Base-by-base conservation (phyloP, 2,888 invertebrate genomes). In the Ennomos fuscantarius region DNA sequence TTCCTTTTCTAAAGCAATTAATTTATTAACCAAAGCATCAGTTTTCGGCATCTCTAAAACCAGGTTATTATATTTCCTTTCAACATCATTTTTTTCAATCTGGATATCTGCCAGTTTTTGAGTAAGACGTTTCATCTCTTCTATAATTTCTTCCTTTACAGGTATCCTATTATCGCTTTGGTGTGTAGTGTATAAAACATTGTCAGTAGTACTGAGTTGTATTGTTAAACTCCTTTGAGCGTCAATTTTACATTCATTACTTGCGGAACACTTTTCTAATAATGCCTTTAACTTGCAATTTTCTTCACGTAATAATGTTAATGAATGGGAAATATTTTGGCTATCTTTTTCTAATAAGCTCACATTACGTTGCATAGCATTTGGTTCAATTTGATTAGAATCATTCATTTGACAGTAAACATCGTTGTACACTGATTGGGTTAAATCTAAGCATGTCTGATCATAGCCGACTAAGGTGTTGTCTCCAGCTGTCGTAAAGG, bases 401-500 rank as follows among this genome's bases (percentile, higher is more conserved):
- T 79, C 78, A 55, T 70, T 66, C 9, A 78, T 81, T 70, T 84
- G 84, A 68, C 77, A 79, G 37, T 76, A 75, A 40, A 74, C 77
- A 67, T 89, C 90, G 53, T 69, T 83, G 49, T 73, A 81, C 64
- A 74, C 77, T 32, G 71, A 61, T 62, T 85, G 85, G 36, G 86
- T 86, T 35, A 81, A 65, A 65, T 89, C 87, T 58, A 87, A 78
- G 63, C 84, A 84, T 8, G 86, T 87, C 74, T 87, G 86, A 59
- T 89, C 87, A 63, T 78, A 77, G 8, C 77, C 80, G 34, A 78
- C 66, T 33, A 89, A 65, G 47, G 90, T 90, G 55, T 82, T 87
- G 66, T 90, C 84, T 31, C 77, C 78, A 35, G 86, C 84, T 8
- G 83, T 54, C 8, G 58, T 80, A 44, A 89, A 60, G 2, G 87